Evolutionary conservation across 2,797 vertebrate species (phyloP).

Genomic region (Myioborus melanocephalus): DNA sequence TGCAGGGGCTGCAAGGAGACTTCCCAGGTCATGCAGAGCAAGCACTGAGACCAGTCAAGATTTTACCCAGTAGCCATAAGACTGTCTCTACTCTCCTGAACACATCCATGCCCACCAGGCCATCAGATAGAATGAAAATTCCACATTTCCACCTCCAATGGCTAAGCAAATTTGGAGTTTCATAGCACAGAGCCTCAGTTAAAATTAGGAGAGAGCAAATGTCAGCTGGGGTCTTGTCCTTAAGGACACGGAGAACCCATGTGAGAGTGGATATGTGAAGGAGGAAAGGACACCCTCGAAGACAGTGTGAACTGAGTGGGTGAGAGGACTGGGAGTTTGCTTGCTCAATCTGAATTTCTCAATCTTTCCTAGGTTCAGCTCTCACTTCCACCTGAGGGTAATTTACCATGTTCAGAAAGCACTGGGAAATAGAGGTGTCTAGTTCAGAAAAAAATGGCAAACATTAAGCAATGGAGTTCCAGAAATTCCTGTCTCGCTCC

Average conservation of each 20-base stretch:
- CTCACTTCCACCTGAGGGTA: background rate
- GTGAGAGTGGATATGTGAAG: background rate
- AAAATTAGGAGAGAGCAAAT: background rate
- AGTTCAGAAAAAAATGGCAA: background rate
- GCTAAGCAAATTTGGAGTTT: background rate
- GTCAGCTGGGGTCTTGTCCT: fast-evolving
- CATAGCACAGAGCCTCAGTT: background rate
- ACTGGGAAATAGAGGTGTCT: background rate
- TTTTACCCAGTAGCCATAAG: background rate
- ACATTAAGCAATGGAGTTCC: background rate
- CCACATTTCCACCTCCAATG: background rate
- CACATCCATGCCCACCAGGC: fast-evolving
- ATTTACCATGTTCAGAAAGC: background rate
- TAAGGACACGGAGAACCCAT: fast-evolving
- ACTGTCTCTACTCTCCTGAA: background rate
- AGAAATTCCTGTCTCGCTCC: background rate
- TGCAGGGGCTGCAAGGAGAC: background rate
- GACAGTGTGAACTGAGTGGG: constrained; percentile 18
- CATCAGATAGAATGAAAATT: background rate
- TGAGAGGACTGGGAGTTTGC: background rate
- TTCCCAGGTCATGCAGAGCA: background rate
- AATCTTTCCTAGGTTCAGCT: background rate
- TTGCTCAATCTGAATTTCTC: background rate
- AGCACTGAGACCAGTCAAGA: background rate
- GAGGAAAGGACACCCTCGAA: background rate